These are phyloP conservation scores for Thecophora atra DNA, from an alignment of 2,888 invertebrate species.

Conservation along the genomic window DNA sequence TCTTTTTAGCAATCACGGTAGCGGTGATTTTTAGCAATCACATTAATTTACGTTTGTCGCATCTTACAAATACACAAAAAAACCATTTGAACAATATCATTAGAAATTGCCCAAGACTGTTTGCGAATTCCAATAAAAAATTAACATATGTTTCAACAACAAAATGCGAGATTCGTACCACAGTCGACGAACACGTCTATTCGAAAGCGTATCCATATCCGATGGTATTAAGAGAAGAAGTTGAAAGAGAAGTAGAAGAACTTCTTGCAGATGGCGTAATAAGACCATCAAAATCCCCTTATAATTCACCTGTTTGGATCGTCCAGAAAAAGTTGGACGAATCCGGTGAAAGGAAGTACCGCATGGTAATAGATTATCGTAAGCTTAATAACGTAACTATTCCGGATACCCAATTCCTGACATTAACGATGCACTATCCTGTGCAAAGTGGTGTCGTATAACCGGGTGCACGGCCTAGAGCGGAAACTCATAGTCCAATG, in stretches of 20 bases:
- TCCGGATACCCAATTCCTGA: conserved; percentile 38
- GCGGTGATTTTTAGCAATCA: too few species aligned
- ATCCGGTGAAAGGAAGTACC: conserved; percentile 31
- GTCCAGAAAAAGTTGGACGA: conserved; percentile 22
- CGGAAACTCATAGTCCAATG: too few species aligned
- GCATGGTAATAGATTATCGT: conserved; percentile 34
- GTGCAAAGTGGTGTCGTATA: too few species aligned
- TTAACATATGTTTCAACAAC: too few species aligned
- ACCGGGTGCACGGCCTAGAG: too few species aligned
- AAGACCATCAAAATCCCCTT: conserved; percentile 30
- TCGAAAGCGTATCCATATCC: conserved; percentile 30
- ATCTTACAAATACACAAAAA: too few species aligned
- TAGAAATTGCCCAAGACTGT: too few species aligned
- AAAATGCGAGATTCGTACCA: too few species aligned
- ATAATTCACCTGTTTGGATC: conserved; percentile 25
- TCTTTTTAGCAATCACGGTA: background rate
- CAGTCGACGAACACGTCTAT: conserved; percentile 13
- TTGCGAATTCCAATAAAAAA: too few species aligned
- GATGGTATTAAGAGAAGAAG: conserved; percentile 24
- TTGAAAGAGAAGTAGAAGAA: conserved; percentile 19
- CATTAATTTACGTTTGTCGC: too few species aligned
- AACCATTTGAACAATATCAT: too few species aligned
- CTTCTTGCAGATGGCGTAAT: conserved; percentile 26
- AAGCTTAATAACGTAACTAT: conserved; percentile 35
- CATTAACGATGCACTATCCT: conserved; percentile 33